phyloP scores from a whole-genome alignment of 2,113 vertebrate genomes.

The Clarias macrocephalus region DNA sequence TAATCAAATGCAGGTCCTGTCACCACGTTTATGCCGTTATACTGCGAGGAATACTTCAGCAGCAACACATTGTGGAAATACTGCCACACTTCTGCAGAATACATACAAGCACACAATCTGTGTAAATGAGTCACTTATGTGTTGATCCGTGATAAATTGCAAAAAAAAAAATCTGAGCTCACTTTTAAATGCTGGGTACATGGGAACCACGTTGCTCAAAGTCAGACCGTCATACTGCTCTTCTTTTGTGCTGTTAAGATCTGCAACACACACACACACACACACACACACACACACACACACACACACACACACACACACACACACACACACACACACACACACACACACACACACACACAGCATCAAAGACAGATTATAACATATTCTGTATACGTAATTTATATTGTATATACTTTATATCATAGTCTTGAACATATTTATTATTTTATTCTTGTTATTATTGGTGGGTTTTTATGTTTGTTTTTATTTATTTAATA shows the following conservation, averaged over 20 bases:
- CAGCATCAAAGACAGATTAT: too few species aligned
- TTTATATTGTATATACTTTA: too few species aligned
- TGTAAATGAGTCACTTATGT: not conserved
- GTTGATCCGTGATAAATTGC: too few species aligned
- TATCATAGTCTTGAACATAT: too few species aligned
- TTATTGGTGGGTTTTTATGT: too few species aligned
- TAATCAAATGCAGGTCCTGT: conserved; percentile 71
- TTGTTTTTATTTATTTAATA: too few species aligned
- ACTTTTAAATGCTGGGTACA: conserved; percentile 85
- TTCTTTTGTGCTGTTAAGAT: conserved; percentile 63
- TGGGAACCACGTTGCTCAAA: conserved; percentile 86
- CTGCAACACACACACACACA: conserved; percentile 62
- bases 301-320: conserved; percentile 15
- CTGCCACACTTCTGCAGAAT: conserved; percentile 68
- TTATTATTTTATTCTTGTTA: too few species aligned
- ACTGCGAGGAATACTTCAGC: conserved; percentile 63
- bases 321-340: conserved; percentile 16
- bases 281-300: conserved; percentile 17
- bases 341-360: conserved; percentile 1
- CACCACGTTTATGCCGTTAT: conserved; percentile 69
- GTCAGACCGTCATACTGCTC: conserved; percentile 83
- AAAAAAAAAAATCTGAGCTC: conserved; percentile 55
- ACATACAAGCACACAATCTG: not conserved
- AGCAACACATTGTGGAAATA: conserved; percentile 68
- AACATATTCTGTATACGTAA: too few species aligned